phyloP scores from a whole-genome alignment of 2,888 invertebrate species.

The Melanotus villosus region DNA sequence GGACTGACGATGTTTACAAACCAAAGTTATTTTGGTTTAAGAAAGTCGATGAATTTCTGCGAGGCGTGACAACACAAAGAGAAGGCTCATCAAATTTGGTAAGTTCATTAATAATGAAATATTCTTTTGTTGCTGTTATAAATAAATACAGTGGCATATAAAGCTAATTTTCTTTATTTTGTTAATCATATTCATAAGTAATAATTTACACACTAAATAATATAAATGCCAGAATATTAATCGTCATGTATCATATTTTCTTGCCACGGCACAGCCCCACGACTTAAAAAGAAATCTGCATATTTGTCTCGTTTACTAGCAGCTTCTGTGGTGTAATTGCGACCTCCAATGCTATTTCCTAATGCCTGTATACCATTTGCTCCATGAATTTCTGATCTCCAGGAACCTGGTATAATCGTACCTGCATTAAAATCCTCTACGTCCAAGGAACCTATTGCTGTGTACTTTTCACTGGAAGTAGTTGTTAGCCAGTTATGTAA shows the following conservation, averaged over 20 bases:
- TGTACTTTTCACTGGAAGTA: slow-evolving; percentile 14
- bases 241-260: background rate
- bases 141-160: too few relatives aligned
- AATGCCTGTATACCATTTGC: background rate
- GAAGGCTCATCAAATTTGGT: too few relatives aligned
- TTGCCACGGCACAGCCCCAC: slow-evolving; percentile 1
- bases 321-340: slow-evolving; percentile 3
- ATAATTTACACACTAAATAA: background rate
- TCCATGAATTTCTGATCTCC: slow-evolving; percentile 15
- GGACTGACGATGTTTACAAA: too few relatives aligned
- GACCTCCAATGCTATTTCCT: background rate
- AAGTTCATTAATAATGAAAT: too few relatives aligned
- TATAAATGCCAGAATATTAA: slow-evolving; percentile 2
- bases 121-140: too few relatives aligned
- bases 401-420: slow-evolving; percentile 2
- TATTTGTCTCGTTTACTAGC: background rate
- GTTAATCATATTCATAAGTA: background rate
- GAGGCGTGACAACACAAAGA: too few relatives aligned
- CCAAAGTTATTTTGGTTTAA: too few relatives aligned
- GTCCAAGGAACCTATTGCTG: slow-evolving; percentile 9
- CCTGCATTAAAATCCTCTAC: slow-evolving; percentile 7
- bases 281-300: background rate
- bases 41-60: too few relatives aligned
- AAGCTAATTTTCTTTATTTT: background rate
- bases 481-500: slow-evolving; percentile 16